These are phyloP conservation scores for Cynoglossus semilaevis DNA, from an alignment of 2,113 vertebrate species.

Conservation along the genomic window DNA sequence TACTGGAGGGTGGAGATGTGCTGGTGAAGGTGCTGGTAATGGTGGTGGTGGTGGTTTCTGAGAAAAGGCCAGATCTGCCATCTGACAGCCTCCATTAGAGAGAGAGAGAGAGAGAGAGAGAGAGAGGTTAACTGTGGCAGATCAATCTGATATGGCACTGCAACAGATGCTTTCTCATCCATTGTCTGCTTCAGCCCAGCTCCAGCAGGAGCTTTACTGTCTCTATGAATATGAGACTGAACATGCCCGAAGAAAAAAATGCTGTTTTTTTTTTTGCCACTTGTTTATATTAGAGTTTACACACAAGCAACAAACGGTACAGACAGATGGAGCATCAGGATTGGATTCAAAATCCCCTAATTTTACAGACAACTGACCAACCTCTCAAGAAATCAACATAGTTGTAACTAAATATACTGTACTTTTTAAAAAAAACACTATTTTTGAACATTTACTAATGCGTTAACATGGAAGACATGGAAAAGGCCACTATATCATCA, in stretches of 20 bases:
- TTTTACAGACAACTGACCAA: no score
- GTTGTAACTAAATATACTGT: no score
- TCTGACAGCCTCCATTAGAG: slow-evolving; percentile 46
- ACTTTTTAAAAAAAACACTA: no score
- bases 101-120: neutral
- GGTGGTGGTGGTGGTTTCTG: neutral
- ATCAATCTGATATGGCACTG: slow-evolving; percentile 36
- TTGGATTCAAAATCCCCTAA: no score
- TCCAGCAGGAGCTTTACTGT: neutral
- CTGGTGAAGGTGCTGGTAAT: neutral
- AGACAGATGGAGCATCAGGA: no score
- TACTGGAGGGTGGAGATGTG: neutral
- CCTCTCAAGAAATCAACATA: no score
- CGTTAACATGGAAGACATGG: no score
- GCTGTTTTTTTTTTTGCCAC: no score
- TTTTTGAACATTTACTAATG: no score
- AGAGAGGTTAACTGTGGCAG: slow-evolving; percentile 42
- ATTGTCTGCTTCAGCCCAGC: slow-evolving; percentile 12
- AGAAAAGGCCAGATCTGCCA: slow-evolving; percentile 23
- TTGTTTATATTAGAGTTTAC: no score
- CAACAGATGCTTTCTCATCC: slow-evolving; percentile 31
- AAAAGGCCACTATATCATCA: no score
- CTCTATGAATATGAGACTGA: neutral
- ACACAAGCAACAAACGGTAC: no score
- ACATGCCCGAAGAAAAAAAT: neutral